Base-by-base conservation (phyloP, 2,797 vertebrate species). In the Philypnodon macrostomus region DNA sequence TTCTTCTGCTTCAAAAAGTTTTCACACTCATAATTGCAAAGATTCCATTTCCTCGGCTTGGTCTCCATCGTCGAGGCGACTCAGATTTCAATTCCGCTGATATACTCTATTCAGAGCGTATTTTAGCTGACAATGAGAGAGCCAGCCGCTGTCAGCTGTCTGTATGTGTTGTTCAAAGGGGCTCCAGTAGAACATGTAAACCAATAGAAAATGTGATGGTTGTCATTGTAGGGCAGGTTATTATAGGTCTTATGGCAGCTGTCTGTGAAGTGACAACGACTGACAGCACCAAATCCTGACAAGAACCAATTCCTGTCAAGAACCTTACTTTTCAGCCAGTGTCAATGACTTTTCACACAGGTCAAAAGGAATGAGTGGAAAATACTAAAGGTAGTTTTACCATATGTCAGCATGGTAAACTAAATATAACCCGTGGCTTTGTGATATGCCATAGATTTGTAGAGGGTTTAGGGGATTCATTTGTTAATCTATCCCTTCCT, bases 11-110 rank as follows among this genome's bases (percentile, higher is more conserved):
- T n/a, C n/a, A n/a, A n/a, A n/a, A n/a, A n/a, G n/a, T n/a, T 79
- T 61, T 47, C 37, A 32, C 47, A 63, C 48, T 72, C 70, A 49
- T 69, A 69, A 79, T 66, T 63, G 66, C 32, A 42, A n/a, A 47
- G 42, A 67, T 2, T 60, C 58, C 52, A 42, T 39, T 47, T 23
- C 44, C 47, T 58, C 70, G 65, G 58, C 69, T 76, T 73, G 65
- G 63, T 63, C 52, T 37, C 41, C 64, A 67, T 73, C 69, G 67
- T 53, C 32, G 17, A 12, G 23, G 46, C 48, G 47, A 50, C 49
- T 60, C 39, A 46, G 32, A 17, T 71, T 70, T 73, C 47, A 54
- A 62, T 72, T 49, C 41, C 52, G 30, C 31, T 17, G 33, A 59
- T 63, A 26, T 12, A 33, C 40, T 27, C 58, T 41, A n/a, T 26